A percentile compares a stretch with the other conserved stretches of the same genome.
phyloP scores from a whole-genome alignment of 2,113 vertebrate species.

The Paratilapia polleni region DNA sequence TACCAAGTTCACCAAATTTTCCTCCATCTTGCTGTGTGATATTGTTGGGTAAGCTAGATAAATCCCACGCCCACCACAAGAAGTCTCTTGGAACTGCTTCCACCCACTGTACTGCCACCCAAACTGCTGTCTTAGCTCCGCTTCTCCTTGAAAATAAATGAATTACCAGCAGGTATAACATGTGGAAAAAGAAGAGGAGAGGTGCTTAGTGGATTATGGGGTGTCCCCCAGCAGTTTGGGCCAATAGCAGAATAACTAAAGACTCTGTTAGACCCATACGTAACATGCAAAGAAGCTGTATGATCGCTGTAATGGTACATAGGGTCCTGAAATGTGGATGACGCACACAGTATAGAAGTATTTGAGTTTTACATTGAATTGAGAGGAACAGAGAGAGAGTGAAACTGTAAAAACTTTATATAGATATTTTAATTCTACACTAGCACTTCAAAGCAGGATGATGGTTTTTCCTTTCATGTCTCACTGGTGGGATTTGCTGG shows the following conservation, averaged over 20 bases:
- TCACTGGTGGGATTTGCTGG: constrained; percentile 29
- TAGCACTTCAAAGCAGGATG: constrained; percentile 15
- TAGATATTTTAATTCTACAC: constrained; percentile 9
- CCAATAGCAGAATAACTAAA: not conserved
- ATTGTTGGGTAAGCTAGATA: not conserved
- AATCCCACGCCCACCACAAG: not conserved
- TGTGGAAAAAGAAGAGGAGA: not conserved
- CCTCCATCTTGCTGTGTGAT: not conserved
- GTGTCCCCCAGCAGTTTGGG: not conserved
- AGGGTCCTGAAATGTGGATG: not conserved
- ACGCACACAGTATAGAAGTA: not conserved
- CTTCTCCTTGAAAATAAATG: not conserved
- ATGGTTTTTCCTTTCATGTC: constrained; percentile 18
- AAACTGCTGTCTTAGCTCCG: not conserved
- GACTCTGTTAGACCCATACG: not conserved
- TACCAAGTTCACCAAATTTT: not conserved
- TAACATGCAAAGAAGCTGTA: not conserved
- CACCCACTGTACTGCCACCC: not conserved
- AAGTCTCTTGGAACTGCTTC: not conserved
- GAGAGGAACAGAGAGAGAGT: not conserved
- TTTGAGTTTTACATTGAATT: not conserved
- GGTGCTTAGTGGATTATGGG: not conserved
- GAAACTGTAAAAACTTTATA: constrained; percentile 1
- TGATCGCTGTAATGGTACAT: not conserved
- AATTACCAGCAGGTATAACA: not conserved